Conservation (phyloP, 2,888 invertebrate genomes). For the Xanthostigma xanthostigma region DNA sequence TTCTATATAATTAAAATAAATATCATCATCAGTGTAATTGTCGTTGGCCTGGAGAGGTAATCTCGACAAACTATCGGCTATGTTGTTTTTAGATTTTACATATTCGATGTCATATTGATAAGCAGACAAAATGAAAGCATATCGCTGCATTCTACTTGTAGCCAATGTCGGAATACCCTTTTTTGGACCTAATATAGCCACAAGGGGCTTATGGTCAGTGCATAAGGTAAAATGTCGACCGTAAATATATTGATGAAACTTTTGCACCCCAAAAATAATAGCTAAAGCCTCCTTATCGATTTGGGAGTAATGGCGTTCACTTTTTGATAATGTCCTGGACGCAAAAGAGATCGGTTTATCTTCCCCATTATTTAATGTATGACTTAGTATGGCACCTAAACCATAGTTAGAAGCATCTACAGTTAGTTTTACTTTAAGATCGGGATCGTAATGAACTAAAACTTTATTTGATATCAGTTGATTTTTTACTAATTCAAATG, state of each 20-base stretch:
- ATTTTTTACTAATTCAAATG: too few species aligned
- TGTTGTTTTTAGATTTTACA: conserved; percentile 11
- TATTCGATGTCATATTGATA: conserved; percentile 14
- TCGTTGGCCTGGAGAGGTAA: conserved; percentile 4
- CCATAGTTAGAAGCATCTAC: conserved; percentile 10
- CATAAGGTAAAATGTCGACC: conserved; percentile 21
- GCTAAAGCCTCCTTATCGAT: conserved; percentile 18
- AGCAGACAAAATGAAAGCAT: conserved; percentile 13
- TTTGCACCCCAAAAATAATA: conserved; percentile 20
- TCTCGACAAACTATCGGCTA: conserved; percentile 15
- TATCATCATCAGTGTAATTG: neutral
- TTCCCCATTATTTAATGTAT: conserved; percentile 16
- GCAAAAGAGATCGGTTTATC: conserved; percentile 21
- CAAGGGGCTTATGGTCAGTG: conserved; percentile 20
- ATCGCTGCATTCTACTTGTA: conserved; percentile 16
- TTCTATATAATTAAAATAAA: too few species aligned
- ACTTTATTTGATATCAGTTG: too few species aligned
- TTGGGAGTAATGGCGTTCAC: conserved; percentile 15
- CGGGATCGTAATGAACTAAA: too few species aligned
- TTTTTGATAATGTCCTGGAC: conserved; percentile 15
- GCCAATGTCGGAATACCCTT: conserved; percentile 20
- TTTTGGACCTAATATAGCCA: conserved; percentile 18
- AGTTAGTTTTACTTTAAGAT: too few species aligned
- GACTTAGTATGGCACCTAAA: conserved; percentile 17
- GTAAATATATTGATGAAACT: conserved; percentile 22